A percentile compares a stretch with the other conserved stretches of the same genome.
Evolutionary conservation across 2,797 vertebrate species (phyloP).

Genomic region (Pteronotus mesoamericanus): DNA sequence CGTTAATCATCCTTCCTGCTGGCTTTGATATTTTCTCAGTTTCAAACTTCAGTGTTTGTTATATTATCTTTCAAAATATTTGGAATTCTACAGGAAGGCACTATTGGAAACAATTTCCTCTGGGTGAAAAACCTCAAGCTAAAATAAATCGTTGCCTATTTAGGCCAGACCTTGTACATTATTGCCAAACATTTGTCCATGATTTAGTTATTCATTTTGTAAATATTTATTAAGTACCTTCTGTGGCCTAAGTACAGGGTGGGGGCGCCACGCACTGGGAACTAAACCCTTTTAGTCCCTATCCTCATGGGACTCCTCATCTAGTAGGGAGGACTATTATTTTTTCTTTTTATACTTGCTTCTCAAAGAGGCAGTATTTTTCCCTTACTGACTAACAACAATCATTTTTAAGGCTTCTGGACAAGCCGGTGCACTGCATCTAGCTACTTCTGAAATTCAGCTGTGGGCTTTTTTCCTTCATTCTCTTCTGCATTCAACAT

Average conservation of each 20-base stretch:
- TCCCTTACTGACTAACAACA: not conserved
- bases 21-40: slow-evolving; percentile 51
- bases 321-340: not conserved
- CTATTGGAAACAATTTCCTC: slow-evolving; percentile 59
- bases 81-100: slow-evolving; percentile 65
- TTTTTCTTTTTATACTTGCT: not conserved
- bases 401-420: not conserved
- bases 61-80: slow-evolving; percentile 69
- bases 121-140: slow-evolving; percentile 54
- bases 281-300: not conserved
- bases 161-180: not conserved
- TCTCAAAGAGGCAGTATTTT: not conserved
- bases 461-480: not conserved
- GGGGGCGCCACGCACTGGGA: not conserved
- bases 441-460: not conserved
- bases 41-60: slow-evolving; percentile 52
- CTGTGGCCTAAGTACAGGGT: not conserved
- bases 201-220: not conserved
- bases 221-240: slow-evolving; percentile 16
- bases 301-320: not conserved
- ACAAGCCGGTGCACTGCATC: not conserved
- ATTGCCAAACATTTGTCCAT: slow-evolving; percentile 2
- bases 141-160: slow-evolving; percentile 48
- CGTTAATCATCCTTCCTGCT: slow-evolving; percentile 50
- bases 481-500: not conserved